Evolutionary conservation across 1,140 invertebrate genomes (phyloP).

Genomic region (Aphidius gifuensis): DNA sequence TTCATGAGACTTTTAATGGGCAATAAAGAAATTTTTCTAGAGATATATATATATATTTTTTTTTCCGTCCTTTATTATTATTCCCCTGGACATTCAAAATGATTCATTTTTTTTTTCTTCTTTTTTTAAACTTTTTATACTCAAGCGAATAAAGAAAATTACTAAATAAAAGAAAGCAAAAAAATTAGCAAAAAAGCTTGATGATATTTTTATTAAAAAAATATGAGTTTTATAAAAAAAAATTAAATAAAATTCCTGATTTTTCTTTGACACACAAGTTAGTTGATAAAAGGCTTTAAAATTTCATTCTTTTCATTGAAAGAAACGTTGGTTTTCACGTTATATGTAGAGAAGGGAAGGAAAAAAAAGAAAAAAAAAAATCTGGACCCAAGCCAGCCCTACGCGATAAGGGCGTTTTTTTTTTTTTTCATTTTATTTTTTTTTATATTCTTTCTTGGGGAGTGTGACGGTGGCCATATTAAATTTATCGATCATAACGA

Average conservation of each 20-base stretch:
- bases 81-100: background rate
- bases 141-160: no score
- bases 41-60: background rate
- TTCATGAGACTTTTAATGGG: slow-evolving; percentile 20
- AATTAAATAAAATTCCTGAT: no score
- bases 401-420: slow-evolving; percentile 22
- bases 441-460: slow-evolving; percentile 15
- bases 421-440: slow-evolving; percentile 19
- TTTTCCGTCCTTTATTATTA: background rate
- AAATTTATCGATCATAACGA: slow-evolving; percentile 48
- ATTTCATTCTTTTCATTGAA: slow-evolving; percentile 16
- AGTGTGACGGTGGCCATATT: slow-evolving; percentile 33
- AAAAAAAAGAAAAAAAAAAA: slow-evolving; percentile 6
- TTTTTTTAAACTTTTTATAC: background rate
- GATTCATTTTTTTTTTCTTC: background rate
- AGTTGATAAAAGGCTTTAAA: slow-evolving; percentile 11
- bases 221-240: no score
- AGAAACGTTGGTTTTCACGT: slow-evolving; percentile 17
- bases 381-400: slow-evolving; percentile 25
- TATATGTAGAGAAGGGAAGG: slow-evolving; percentile 5
- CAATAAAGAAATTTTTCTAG: slow-evolving; percentile 14
- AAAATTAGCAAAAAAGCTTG: no score
- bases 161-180: no score
- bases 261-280: background rate
- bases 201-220: no score